Conservation (phyloP, 2,113 vertebrate genomes). For the Mystacornis crossleyi region DNA sequence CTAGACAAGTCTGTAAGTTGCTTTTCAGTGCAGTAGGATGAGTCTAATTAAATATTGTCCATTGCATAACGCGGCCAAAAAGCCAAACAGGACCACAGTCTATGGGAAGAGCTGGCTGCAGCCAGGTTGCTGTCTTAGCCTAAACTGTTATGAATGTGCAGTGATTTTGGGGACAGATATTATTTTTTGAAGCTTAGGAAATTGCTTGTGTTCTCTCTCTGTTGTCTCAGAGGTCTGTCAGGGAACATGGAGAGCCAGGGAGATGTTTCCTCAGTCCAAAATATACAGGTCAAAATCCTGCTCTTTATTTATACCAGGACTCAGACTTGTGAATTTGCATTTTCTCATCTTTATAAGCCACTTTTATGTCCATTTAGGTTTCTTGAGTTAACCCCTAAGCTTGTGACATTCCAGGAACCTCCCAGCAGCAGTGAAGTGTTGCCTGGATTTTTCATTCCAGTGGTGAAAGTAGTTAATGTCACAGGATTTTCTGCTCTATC, state of each 20-base stretch:
- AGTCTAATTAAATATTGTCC: background rate
- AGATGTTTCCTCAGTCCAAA: background rate
- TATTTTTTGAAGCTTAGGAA: background rate
- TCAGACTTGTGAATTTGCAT: background rate
- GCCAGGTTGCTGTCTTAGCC: background rate
- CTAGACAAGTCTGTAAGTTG: constrained; percentile 27
- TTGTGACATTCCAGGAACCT: background rate
- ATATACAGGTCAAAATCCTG: background rate
- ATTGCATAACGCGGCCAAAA: background rate
- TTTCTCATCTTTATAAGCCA: background rate
- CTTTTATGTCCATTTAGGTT: background rate
- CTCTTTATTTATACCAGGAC: background rate
- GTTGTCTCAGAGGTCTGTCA: background rate
- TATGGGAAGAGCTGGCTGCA: background rate
- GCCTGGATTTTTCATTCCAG: background rate
- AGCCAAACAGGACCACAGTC: background rate
- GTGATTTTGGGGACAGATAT: background rate
- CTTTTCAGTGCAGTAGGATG: background rate
- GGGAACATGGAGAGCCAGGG: background rate
- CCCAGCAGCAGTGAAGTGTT: background rate
- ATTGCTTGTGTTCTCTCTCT: background rate
- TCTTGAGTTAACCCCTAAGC: background rate
- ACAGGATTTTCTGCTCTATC: background rate
- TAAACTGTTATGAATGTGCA: accelerated
- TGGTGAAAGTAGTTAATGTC: background rate